Percentiles rank a stretch among this genome's conserved stretches.
These are phyloP conservation scores for Gari tellinella DNA, from an alignment of 2,888 invertebrate species.

Conservation along the genomic window DNA sequence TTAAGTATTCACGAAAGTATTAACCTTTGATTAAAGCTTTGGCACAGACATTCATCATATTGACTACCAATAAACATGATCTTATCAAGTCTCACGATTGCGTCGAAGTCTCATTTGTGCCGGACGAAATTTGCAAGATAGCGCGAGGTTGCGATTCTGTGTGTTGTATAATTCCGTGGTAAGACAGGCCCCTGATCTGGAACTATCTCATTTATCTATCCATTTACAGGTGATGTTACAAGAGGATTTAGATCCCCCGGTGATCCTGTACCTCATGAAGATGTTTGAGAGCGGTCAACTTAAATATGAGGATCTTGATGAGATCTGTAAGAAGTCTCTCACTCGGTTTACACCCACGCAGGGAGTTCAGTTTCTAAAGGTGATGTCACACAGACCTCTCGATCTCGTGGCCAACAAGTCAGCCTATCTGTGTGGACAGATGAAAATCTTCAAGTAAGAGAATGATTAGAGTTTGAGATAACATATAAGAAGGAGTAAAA, in stretches of 20 bases:
- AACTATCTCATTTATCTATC: too few species aligned
- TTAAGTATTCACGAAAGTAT: too few species aligned
- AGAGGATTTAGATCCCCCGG: constrained; percentile 35
- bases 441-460: constrained; percentile 47
- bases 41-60: too few species aligned
- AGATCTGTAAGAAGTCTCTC: constrained; percentile 32
- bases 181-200: too few species aligned
- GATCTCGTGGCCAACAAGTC: constrained; percentile 40
- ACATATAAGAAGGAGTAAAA: too few species aligned
- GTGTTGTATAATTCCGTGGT: too few species aligned
- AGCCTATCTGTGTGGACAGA: constrained; percentile 49
- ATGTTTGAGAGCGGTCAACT: constrained; percentile 39
- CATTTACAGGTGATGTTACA: constrained; percentile 51
- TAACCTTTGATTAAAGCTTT: too few species aligned
- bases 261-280: constrained; percentile 46
- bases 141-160: too few species aligned
- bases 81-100: too few species aligned
- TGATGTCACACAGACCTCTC: constrained; percentile 27
- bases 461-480: neutral
- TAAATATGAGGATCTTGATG: constrained; percentile 45
- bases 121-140: too few species aligned
- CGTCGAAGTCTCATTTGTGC: too few species aligned
- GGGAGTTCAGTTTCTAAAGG: constrained; percentile 46
- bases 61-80: too few species aligned
- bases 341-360: constrained; percentile 25